phyloP scores from a whole-genome alignment of 2,888 invertebrate species.

The Euclidia mi region DNA sequence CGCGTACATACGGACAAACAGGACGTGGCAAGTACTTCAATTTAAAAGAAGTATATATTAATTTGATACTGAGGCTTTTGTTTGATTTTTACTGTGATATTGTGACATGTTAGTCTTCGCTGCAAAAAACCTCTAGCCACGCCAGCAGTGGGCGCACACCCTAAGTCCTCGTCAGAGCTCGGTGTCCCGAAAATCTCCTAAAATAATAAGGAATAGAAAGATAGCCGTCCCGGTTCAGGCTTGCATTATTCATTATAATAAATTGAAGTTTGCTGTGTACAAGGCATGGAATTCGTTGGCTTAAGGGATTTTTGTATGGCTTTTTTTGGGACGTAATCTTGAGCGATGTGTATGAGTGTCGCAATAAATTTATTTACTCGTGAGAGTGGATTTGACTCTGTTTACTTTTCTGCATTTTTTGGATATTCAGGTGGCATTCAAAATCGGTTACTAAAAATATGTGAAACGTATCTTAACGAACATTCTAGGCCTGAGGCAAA shows the following conservation, averaged over 20 bases:
- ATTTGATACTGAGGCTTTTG: too few relatives aligned
- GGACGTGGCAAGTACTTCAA: too few relatives aligned
- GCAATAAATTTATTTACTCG: slow-evolving; percentile 27
- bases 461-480: too few relatives aligned
- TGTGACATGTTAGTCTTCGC: too few relatives aligned
- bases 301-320: slow-evolving; percentile 41
- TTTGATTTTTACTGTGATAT: too few relatives aligned
- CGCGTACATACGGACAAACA: too few relatives aligned
- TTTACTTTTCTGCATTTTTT: background rate
- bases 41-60: too few relatives aligned
- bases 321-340: slow-evolving; percentile 28
- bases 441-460: too few relatives aligned
- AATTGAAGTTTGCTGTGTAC: slow-evolving; percentile 65
- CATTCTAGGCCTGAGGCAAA: too few relatives aligned
- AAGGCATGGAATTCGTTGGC: slow-evolving; percentile 42
- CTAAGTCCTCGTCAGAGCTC: slow-evolving; percentile 18
- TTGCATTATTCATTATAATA: slow-evolving; percentile 78
- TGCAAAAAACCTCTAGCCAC: too few relatives aligned
- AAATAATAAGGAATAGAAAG: slow-evolving; percentile 51
- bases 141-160: too few relatives aligned
- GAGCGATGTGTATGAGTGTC: slow-evolving; percentile 27
- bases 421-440: too few relatives aligned
- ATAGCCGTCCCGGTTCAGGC: slow-evolving; percentile 43
- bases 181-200: slow-evolving; percentile 44
- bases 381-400: slow-evolving; percentile 11